Evolutionary conservation across 1,140 invertebrate genomes (phyloP).

Genomic region (Megathymus violae): DNA sequence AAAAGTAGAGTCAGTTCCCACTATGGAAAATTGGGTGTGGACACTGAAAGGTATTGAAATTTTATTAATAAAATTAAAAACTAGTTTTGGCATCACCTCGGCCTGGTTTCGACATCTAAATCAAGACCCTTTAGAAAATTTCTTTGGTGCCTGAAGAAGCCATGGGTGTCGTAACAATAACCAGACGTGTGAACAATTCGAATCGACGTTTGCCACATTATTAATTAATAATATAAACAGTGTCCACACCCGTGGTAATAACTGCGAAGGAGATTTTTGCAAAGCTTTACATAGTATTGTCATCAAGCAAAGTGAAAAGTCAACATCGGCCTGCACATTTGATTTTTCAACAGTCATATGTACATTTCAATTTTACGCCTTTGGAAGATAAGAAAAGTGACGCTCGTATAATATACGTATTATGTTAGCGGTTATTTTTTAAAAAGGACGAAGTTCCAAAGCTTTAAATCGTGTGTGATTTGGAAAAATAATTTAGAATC

Average conservation of each 20-base stretch:
- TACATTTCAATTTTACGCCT: neutral
- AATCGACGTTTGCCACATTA: neutral
- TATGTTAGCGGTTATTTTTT: neutral
- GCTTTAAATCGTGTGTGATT: neutral
- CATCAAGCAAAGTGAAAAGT: neutral
- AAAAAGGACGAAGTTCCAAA: neutral
- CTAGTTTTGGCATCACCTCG: conserved; percentile 32
- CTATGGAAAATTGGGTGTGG: conserved; percentile 51
- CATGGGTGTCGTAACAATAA: conserved; percentile 35
- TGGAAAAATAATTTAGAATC: neutral
- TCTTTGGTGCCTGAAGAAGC: conserved; percentile 39
- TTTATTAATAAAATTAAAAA: conserved; percentile 38
- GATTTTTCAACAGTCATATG: neutral
- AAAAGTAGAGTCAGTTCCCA: conserved; percentile 38
- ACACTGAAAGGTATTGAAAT: conserved; percentile 52
- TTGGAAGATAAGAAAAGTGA: neutral
- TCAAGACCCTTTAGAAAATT: conserved; percentile 46
- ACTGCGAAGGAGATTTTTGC: conserved; percentile 37
- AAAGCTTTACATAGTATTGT: neutral
- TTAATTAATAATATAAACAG: conserved; percentile 39
- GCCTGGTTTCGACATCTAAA: conserved; percentile 45
- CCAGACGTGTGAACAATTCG: neutral
- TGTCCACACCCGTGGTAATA: conserved; percentile 34
- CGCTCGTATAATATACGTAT: neutral
- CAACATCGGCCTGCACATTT: neutral